Conservation (phyloP, 2,888 invertebrate species). For the Euclidia mi region DNA sequence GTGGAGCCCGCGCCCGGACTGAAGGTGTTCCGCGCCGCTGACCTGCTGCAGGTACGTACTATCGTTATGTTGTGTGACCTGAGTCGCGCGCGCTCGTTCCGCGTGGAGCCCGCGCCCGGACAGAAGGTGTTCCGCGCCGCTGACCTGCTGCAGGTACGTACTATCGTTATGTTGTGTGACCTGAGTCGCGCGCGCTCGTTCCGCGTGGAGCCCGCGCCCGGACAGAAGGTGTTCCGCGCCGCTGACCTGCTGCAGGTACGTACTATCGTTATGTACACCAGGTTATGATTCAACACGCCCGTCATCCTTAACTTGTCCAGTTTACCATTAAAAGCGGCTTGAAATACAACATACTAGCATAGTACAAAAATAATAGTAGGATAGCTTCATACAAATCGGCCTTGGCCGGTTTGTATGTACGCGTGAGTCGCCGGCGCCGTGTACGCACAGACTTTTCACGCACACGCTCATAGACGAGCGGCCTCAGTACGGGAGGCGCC, state of each 20-base stretch:
- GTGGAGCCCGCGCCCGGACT: slow-evolving; percentile 90
- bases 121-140: slow-evolving; percentile 96
- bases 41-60: slow-evolving; percentile 91
- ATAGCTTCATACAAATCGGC: no score
- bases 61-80: slow-evolving; percentile 90
- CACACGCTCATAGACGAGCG: no score
- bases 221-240: slow-evolving; percentile 96
- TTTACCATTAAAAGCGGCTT: no score
- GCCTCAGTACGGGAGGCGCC: no score
- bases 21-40: slow-evolving; percentile 97
- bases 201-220: slow-evolving; percentile 91
- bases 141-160: slow-evolving; percentile 92
- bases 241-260: slow-evolving; percentile 93
- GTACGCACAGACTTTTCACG: no score
- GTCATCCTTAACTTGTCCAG: no score
- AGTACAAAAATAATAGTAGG: no score
- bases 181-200: slow-evolving; percentile 97
- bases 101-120: slow-evolving; percentile 90
- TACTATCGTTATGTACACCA: neutral
- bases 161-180: slow-evolving; percentile 88
- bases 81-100: slow-evolving; percentile 96
- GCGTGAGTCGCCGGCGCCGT: no score
- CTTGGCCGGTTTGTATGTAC: no score
- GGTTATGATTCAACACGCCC: no score
- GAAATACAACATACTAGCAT: no score